phyloP scores from a whole-genome alignment of 1,140 invertebrate genomes.

The Paramacrobiotus metropolitanus region DNA sequence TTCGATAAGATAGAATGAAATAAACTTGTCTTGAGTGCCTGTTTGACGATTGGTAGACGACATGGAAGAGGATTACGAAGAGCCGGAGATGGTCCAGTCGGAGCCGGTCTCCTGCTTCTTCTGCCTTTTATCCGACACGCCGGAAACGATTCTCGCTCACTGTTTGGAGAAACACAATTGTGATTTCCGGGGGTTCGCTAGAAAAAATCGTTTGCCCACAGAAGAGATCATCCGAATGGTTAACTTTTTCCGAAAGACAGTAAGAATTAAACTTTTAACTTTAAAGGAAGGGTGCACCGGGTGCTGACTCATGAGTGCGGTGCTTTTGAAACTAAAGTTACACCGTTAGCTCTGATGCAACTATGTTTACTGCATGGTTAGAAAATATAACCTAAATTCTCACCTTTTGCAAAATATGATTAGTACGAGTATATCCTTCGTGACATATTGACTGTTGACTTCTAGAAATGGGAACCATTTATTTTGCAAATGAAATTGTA shows the following conservation, averaged over 20 bases:
- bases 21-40: no score
- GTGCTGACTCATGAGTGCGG: conserved; percentile 20
- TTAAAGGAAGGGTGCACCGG: conserved; percentile 32
- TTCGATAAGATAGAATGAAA: no score
- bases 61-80: no score
- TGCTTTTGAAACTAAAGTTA: conserved; percentile 6
- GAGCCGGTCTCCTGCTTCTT: neutral
- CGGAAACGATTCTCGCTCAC: conserved; percentile 26
- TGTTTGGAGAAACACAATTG: conserved; percentile 36
- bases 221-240: conserved; percentile 66
- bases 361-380: conserved; percentile 15
- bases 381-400: no score
- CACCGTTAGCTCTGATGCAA: conserved; percentile 11
- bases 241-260: conserved; percentile 46
- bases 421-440: no score
- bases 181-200: conserved; percentile 38
- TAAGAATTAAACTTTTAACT: conserved; percentile 25
- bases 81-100: neutral
- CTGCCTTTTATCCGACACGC: conserved; percentile 9
- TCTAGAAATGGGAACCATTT: no score
- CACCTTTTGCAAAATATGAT: no score
- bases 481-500: no score
- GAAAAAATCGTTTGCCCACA: conserved; percentile 46
- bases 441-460: no score
- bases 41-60: no score